Base-by-base conservation (phyloP, 2,113 vertebrate genomes). In the Pantherophis guttatus region DNA sequence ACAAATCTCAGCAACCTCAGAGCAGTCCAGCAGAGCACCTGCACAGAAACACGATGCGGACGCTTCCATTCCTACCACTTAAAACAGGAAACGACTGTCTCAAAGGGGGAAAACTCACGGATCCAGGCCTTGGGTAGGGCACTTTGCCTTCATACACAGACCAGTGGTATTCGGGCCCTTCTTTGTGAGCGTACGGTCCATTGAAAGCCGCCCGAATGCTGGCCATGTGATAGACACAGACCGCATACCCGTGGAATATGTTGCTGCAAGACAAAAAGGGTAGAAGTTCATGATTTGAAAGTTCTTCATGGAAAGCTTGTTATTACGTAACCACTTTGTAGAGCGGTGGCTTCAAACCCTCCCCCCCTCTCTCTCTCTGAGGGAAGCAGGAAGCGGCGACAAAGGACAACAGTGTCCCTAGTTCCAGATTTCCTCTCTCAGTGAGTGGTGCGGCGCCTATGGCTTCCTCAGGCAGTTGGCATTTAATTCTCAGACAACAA, bases 211-310 rank as follows among this genome's bases (percentile, higher is more conserved):
- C 99, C 94, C 99, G 98, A 90, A 99, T 98, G 65, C 98, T 99
- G 5, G 99, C 98, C 99, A 99, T 99, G 89, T 98, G 98, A 94
- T 99, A 99, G 93, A 99, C 98, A 96, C 99, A 99, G 92, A 99
- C 88, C 19, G 99, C 99, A 89, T 99, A 99, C 12, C 99, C 99
- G 97, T 99, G 98, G 96, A 99, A 99, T 94, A 99, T 98, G 89
- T 98, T 98, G 95, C 98, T 98, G 52, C 23, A 91, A 95, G 94
- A 93, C 12, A 93, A 95, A 96, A 96, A 96, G 91, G 48, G 93
- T 90, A 95, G 23, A 13, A 81, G 9, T 10, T 5, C 86, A 50
- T 90, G 70, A n/a, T 58, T 0, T 33, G 65, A 87, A 65, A 39
- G 23, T 23, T 55, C 21, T 52, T 90, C 3, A 19, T 48, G n/a